phyloP scores from a whole-genome alignment of 2,888 invertebrate genomes.

The Troides helena region DNA sequence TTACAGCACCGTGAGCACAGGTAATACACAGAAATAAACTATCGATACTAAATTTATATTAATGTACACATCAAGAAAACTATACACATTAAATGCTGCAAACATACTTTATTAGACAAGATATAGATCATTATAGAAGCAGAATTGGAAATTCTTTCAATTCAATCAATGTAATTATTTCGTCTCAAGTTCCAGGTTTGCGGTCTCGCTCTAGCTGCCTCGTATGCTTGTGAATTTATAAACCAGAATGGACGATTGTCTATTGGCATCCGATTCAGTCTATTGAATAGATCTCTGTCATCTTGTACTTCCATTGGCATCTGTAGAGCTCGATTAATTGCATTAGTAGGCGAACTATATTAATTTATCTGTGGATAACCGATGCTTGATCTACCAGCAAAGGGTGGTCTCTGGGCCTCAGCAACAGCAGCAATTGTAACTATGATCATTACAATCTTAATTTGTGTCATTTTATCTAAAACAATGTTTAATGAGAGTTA shows the following conservation, averaged over 20 bases:
- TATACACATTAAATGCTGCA: too few species aligned
- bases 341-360: too few species aligned
- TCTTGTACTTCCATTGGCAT: constrained; percentile 74
- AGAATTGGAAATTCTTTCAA: too few species aligned
- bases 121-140: too few species aligned
- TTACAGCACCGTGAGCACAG: too few species aligned
- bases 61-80: too few species aligned
- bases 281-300: constrained; percentile 77
- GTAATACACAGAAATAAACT: too few species aligned
- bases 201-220: constrained; percentile 66
- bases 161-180: constrained; percentile 38
- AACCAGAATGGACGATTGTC: constrained; percentile 84
- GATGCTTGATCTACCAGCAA: background rate
- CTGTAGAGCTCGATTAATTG: too few species aligned
- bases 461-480: background rate
- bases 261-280: constrained; percentile 78
- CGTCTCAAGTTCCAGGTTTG: constrained; percentile 48
- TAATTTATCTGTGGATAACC: constrained; percentile 78
- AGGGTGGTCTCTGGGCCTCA: background rate
- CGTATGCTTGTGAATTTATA: constrained; percentile 81
- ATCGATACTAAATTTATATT: too few species aligned
- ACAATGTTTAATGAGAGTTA: background rate
- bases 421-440: background rate
- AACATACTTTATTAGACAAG: too few species aligned
- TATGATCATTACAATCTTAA: background rate